Evolutionary conservation across 2,888 invertebrate genomes (phyloP), one percentile per base, ranked within the genome.

Genomic region (Deroplatys truncata): DNA sequence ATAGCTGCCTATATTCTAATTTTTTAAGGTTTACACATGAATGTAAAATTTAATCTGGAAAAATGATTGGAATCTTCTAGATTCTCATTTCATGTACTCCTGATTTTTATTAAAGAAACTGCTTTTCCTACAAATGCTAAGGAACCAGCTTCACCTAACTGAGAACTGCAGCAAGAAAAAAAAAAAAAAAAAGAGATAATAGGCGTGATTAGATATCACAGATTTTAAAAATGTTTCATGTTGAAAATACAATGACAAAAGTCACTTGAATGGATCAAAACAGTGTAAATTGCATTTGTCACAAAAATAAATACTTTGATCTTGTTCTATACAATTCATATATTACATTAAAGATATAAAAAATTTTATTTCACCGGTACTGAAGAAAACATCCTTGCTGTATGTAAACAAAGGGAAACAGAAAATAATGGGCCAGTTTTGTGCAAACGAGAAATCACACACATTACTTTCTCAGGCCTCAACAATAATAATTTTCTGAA

Each of bases 261-360:
- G 87, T 87, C 87, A 82, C 83, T n/a, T 25, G 31, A 83, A 86
- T 82, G 56, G 84, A 84, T 84, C 84, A 86, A 28, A 83, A 83
- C 13, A 82, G 87, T 87, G 87, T 87, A 87, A 87, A 87, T 87
- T 82, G 82, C 83, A 83, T 87, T 83, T 87, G 83, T 87, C 87
- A 87, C 87, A 87, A 87, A 87, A 87, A 87, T 87, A 87, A 83
- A 87, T 87, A 87, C 15, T 72, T 86, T 82, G n/a, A 28, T 31
- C 43, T 35, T 43, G 49, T 49, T 85, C 31, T 72, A 72, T 72
- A 72, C 25, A 72, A 72, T 72, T 72, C 56, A 72, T 72, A 72
- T 72, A 72, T 72, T 72, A 72, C 56, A 72, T 56, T 56, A 56
- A 56, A 56, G 15, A 56, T 25, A 72, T 72, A 72, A 72, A 72